Evolutionary conservation across 2,113 vertebrate genomes (phyloP).

Genomic region (Pandion haliaetus): DNA sequence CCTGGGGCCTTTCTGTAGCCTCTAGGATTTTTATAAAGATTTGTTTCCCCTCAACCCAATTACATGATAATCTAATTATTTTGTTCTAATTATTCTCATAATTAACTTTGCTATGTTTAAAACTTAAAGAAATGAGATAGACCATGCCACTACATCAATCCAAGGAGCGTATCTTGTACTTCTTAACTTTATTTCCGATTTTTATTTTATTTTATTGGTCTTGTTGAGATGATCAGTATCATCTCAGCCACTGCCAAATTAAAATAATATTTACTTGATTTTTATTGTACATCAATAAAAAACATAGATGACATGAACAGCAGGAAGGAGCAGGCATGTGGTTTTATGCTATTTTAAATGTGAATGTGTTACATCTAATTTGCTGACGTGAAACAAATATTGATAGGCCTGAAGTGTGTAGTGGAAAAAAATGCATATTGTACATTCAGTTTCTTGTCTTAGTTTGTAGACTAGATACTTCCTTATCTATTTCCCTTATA

Average conservation of each 20-base stretch:
- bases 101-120: not conserved
- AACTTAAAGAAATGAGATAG: not conserved
- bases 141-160: not conserved
- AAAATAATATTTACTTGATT: not conserved
- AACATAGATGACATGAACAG: not conserved
- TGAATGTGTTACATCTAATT: not conserved
- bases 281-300: not conserved
- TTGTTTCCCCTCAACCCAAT: not conserved
- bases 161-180: not conserved
- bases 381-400: not conserved
- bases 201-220: not conserved
- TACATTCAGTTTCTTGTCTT: not conserved
- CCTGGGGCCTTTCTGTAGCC: not conserved
- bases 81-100: not conserved
- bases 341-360: not conserved
- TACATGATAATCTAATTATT: not conserved
- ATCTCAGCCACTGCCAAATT: not conserved
- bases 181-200: not conserved
- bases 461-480: not conserved
- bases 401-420: not conserved
- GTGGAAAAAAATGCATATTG: not conserved
- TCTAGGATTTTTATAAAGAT: not conserved
- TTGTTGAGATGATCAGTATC: not conserved
- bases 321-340: not conserved
- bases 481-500: not conserved